Base-by-base conservation (phyloP, 2,888 invertebrate species). In the Eupelmus urozonus region DNA sequence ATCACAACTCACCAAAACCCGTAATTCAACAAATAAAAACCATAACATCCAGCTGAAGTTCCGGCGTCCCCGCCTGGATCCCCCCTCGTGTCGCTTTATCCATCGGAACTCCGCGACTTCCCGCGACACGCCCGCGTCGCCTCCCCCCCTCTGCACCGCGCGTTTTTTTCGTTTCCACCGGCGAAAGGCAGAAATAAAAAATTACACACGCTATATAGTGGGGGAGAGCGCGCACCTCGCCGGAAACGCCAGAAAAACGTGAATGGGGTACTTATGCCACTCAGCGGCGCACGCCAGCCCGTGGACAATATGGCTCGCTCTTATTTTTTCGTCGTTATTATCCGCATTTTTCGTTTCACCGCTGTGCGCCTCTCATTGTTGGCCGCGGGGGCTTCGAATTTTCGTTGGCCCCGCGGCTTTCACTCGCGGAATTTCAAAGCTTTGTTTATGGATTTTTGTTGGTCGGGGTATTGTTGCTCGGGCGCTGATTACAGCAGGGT, bases 191-290 rank as follows among this genome's bases (percentile, higher is more conserved):
- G 29, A 16, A 34, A 29, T 23, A 27, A 60, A 63, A 76, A 70
- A 70, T 59, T 65, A 62, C 53, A 23, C 34, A 25, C 23, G 55
- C 55, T n/a, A 20, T 18, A 45, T 16, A n/a, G 49, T 5, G 13
- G 42, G 55, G 55, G 59, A 23, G 42, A 25, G 59, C 29, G 18
- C 23, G 13, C 34, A 59, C 45, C 80, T 82, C n/a, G 81, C 85
- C 85, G 87, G 87, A 87, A 86, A 84, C 85, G 82, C 85, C 86
- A 84, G 85, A 83, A 86, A 86, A 84, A 84, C 84, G 84, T 85
- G 85, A 85, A 85, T 85, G 82, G 85, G 83, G 82, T 85, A 85
- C 85, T 86, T 85, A 85, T 82, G 81, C 76, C 82, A 85, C 82
- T 84, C 85, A 82, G n/a, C 82, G 79, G 84, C 81, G 85, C 85